These are phyloP conservation scores for Palythoa heliodiscus DNA, from an alignment of 92 coral and sea anemone genomes.

Conservation along the genomic window DNA sequence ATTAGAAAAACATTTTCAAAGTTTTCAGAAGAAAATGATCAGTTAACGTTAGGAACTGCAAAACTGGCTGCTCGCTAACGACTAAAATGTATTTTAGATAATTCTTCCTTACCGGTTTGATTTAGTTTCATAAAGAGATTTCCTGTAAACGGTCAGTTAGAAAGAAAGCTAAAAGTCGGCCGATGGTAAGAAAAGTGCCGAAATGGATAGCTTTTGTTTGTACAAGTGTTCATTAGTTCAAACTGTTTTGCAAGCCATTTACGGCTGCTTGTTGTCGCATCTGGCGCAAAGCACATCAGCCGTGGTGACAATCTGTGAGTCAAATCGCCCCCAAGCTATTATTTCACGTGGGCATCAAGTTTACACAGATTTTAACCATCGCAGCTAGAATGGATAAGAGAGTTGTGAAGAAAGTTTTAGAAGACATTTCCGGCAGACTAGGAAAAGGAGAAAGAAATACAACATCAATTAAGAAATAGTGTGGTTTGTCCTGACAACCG, in stretches of 20 bases:
- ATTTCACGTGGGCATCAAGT: slow-evolving; percentile 5
- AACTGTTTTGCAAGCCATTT: slow-evolving; percentile 15
- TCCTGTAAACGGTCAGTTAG: background rate
- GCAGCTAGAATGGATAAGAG: background rate
- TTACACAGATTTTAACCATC: slow-evolving; percentile 10
- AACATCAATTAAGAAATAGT: background rate
- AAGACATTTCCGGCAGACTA: slow-evolving; percentile 17
- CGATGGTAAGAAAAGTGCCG: background rate
- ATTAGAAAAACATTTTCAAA: background rate
- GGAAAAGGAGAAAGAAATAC: background rate
- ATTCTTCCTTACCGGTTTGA: background rate
- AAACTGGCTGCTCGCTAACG: background rate
- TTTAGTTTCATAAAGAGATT: background rate
- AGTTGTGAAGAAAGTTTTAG: background rate
- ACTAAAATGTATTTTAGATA: background rate
- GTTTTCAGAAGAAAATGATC: background rate
- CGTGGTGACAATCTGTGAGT: slow-evolving; percentile 26
- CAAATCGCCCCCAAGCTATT: background rate
- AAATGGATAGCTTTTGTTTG: slow-evolving; percentile 26
- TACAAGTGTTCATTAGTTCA: background rate
- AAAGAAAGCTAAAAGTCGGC: background rate
- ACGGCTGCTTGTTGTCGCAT: slow-evolving; percentile 10
- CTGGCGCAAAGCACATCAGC: slow-evolving; percentile 6
- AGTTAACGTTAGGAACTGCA: background rate
- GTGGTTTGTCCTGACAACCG: background rate